These are phyloP conservation scores for Aphaenogaster ashmeadi DNA, from an alignment of 1,140 invertebrate species.

Conservation along the genomic window DNA sequence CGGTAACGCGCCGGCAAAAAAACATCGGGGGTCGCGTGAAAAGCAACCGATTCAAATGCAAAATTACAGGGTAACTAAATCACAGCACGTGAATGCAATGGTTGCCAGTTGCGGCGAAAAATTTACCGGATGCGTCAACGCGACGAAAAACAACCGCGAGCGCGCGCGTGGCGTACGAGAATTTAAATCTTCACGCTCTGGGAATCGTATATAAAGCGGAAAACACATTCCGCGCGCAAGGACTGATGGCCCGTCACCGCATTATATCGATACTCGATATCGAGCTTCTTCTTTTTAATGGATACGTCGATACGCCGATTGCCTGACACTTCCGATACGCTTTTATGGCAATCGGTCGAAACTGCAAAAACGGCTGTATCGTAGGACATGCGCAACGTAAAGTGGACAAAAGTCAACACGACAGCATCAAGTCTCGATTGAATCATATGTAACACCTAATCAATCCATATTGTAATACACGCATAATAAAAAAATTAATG, in stretches of 20 bases:
- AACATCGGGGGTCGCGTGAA: neutral
- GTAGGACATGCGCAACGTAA: constrained; percentile 26
- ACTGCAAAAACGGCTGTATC: constrained; percentile 45
- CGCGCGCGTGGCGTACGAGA: neutral
- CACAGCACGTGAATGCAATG: constrained; percentile 33
- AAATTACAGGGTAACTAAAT: constrained; percentile 60
- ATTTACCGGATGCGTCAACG: constrained; percentile 27
- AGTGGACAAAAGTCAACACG: constrained; percentile 47
- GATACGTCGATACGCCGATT: constrained; percentile 62
- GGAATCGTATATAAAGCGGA: constrained; percentile 30
- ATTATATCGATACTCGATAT: constrained; percentile 67
- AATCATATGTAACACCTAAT: neutral
- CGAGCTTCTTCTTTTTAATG: constrained; percentile 71
- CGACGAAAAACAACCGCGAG: constrained; percentile 27
- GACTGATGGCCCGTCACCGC: constrained; percentile 40
- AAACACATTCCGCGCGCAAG: constrained; percentile 19
- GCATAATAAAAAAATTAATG: neutral
- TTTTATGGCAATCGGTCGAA: constrained; percentile 73
- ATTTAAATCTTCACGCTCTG: constrained; percentile 1
- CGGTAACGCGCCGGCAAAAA: constrained; percentile 37
- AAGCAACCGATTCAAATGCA: constrained; percentile 56
- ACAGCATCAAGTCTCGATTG: constrained; percentile 33
- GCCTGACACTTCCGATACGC: constrained; percentile 37
- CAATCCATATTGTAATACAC: neutral
- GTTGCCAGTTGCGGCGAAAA: constrained; percentile 19